These are phyloP conservation scores for Trematocara macrostoma DNA, from an alignment of 2,113 vertebrate genomes.

Conservation along the genomic window DNA sequence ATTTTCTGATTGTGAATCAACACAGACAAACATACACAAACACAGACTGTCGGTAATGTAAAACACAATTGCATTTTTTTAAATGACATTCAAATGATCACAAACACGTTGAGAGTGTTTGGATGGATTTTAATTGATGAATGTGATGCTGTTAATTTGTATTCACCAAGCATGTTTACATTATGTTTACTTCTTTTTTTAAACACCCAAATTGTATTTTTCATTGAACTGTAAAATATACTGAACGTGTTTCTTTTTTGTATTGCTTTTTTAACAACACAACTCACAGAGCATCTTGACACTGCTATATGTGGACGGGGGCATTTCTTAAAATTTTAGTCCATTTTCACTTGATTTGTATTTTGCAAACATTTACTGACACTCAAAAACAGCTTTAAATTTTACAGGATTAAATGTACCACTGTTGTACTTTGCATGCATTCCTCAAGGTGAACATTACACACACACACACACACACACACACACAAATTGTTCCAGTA, in stretches of 20 bases:
- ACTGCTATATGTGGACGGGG: not conserved
- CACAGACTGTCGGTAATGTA: constrained; percentile 16
- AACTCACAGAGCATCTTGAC: not conserved
- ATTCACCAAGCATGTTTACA: constrained; percentile 47
- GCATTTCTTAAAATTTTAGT: not conserved
- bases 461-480: not conserved
- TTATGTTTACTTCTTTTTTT: constrained; percentile 17
- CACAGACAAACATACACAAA: not conserved
- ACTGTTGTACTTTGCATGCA: not conserved
- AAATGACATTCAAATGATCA: not conserved
- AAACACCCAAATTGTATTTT: constrained; percentile 16
- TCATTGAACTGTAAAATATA: constrained; percentile 19
- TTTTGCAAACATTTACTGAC: not conserved
- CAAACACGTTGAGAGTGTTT: not conserved
- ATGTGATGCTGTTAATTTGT: constrained; percentile 39
- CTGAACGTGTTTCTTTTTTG: not conserved
- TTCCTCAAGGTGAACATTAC: not conserved
- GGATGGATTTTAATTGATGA: constrained; percentile 17
- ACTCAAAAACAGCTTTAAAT: not conserved
- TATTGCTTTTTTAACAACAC: not conserved
- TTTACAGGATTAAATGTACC: not conserved
- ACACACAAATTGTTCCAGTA: not conserved
- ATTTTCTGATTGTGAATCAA: not conserved
- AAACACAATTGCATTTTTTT: not conserved
- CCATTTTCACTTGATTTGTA: not conserved